phyloP scores from a whole-genome alignment of 2,888 invertebrate genomes.

The Xanthorhoe designata region DNA sequence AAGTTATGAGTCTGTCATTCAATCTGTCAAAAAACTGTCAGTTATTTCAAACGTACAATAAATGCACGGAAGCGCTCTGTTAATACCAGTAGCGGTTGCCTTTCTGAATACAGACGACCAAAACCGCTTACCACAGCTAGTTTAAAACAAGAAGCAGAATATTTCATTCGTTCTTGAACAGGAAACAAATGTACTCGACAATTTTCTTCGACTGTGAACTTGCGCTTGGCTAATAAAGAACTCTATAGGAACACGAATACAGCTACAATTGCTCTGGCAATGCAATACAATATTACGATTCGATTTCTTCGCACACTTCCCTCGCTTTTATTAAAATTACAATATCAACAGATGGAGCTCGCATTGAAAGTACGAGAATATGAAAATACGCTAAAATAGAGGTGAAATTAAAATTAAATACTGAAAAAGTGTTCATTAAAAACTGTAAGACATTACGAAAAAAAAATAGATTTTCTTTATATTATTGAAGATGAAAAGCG shows the following conservation, averaged over 20 bases:
- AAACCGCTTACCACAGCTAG: not conserved
- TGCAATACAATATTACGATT: conserved; percentile 31
- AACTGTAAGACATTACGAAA: too few species aligned
- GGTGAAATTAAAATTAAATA: not conserved
- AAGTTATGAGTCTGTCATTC: too few species aligned
- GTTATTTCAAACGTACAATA: too few species aligned
- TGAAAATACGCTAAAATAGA: conserved; percentile 31
- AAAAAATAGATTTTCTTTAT: too few species aligned
- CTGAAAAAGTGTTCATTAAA: too few species aligned
- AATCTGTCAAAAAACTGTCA: too few species aligned
- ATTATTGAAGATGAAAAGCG: too few species aligned
- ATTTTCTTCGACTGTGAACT: conserved; percentile 8
- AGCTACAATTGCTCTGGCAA: conserved; percentile 12
- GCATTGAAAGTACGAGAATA: conserved; percentile 39
- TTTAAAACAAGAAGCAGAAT: not conserved
- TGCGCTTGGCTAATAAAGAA: conserved; percentile 3
- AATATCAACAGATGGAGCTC: conserved; percentile 49
- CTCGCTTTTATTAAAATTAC: conserved; percentile 52
- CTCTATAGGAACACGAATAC: conserved; percentile 1
- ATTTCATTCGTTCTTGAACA: not conserved
- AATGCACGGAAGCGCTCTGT: too few species aligned
- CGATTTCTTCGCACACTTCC: conserved; percentile 42
- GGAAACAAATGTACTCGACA: conserved; percentile 1
- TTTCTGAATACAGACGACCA: too few species aligned
- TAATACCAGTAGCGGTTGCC: too few species aligned